A percentile compares a stretch with the other conserved stretches of the same genome.
Conservation (phyloP, 2,797 vertebrate species). For the Gymnoscopelus microlampas region DNA sequence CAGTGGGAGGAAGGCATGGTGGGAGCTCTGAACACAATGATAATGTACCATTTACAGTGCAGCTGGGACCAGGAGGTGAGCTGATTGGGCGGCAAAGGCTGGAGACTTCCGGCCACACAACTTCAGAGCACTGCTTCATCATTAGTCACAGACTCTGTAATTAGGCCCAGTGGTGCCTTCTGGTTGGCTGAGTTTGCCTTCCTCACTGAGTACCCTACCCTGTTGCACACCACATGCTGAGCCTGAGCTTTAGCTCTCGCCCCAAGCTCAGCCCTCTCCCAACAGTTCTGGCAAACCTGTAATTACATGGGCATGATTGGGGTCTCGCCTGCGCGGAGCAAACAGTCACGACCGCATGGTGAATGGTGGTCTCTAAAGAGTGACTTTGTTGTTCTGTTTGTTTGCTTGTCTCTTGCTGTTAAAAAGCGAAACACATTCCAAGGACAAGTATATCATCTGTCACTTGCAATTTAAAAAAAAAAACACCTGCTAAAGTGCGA, state of each 20-base stretch:
- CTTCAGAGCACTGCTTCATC: slow-evolving; percentile 43
- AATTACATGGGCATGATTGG: slow-evolving; percentile 56
- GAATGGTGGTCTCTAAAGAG: too few relatives aligned
- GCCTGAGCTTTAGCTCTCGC: slow-evolving; percentile 42
- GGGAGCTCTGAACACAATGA: slow-evolving; percentile 23
- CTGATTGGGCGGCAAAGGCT: slow-evolving; percentile 41
- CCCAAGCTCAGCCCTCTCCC: slow-evolving; percentile 47
- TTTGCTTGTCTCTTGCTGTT: slow-evolving; percentile 10
- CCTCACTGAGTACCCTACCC: neutral
- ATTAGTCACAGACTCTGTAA: slow-evolving; percentile 62
- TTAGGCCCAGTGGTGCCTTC: slow-evolving; percentile 60
- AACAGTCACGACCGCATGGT: too few relatives aligned
- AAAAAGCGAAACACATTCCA: slow-evolving; percentile 23
- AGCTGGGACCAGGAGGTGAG: slow-evolving; percentile 27
- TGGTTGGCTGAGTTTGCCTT: slow-evolving; percentile 56
- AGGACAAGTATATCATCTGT: slow-evolving; percentile 30
- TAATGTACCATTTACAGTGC: slow-evolving; percentile 7
- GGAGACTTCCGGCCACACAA: slow-evolving; percentile 43
- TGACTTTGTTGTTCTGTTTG: slow-evolving; percentile 12
- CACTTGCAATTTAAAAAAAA: too few relatives aligned
- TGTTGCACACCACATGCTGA: slow-evolving; percentile 47
- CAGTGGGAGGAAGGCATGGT: slow-evolving; percentile 20
- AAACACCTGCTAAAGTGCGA: too few relatives aligned
- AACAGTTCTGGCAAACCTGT: slow-evolving; percentile 56
- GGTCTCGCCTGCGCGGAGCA: slow-evolving; percentile 6